Evolutionary conservation across 2,888 invertebrate genomes (phyloP).

Genomic region (Scaptomyza caliginosa): DNA sequence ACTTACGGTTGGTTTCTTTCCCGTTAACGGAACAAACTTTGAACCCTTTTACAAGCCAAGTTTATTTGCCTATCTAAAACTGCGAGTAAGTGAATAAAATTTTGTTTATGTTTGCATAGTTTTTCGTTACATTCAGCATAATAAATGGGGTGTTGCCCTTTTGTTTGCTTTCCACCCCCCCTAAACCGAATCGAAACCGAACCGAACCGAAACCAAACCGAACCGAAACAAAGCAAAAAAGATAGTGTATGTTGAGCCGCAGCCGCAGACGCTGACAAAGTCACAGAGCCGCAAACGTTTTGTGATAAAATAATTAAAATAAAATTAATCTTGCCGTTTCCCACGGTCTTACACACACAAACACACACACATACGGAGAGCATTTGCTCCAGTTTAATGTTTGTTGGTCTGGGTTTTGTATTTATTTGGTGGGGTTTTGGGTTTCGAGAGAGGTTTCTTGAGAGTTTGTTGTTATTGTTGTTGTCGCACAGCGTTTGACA

Average conservation of each 20-base stretch:
- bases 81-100: neutral
- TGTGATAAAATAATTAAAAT: conserved; percentile 78
- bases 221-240: neutral
- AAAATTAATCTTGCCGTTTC: conserved; percentile 73
- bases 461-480: conserved; percentile 12
- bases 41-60: neutral
- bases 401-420: neutral
- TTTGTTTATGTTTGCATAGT: neutral
- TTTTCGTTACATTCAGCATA: neutral
- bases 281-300: conserved; percentile 67
- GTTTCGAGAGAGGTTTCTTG: conserved; percentile 40
- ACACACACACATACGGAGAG: conserved; percentile 3
- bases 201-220: neutral
- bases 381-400: conserved; percentile 60
- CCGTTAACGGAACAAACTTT: too few relatives aligned
- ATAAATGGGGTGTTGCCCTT: neutral
- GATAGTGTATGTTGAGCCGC: conserved; percentile 28
- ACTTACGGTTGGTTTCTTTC: too few relatives aligned
- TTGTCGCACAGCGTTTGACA: conserved; percentile 39
- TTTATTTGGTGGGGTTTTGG: conserved; percentile 16
- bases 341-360: conserved; percentile 58
- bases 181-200: neutral
- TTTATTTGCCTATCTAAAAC: neutral
- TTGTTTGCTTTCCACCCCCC: neutral
- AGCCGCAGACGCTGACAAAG: conserved; percentile 50